Conservation (phyloP, 2,888 invertebrate genomes). For the Polymixis flavicincta region DNA sequence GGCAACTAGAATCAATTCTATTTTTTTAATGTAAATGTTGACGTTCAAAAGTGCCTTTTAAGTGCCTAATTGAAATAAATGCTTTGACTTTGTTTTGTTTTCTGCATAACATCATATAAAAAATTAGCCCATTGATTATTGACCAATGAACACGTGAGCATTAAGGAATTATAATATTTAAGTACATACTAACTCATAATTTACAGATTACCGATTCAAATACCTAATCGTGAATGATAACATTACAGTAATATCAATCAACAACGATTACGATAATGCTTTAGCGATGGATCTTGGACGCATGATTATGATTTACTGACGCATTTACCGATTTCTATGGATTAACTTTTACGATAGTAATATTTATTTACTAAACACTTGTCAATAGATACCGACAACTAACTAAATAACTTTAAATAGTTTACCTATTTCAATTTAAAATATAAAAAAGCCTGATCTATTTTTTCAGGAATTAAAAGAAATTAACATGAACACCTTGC, state of each 20-base stretch:
- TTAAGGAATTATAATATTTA: conserved; percentile 9
- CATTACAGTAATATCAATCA: conserved; percentile 25
- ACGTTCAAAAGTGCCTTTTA: too few species aligned
- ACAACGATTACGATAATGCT: conserved; percentile 30
- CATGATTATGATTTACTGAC: conserved; percentile 16
- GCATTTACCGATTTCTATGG: neutral
- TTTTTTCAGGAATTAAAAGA: neutral
- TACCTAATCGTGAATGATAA: conserved; percentile 28
- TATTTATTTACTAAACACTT: conserved; percentile 17
- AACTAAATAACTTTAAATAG: neutral
- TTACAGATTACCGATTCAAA: conserved; percentile 26
- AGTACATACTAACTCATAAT: neutral
- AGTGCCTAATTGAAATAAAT: too few species aligned
- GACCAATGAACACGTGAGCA: neutral
- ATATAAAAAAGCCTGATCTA: neutral
- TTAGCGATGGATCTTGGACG: conserved; percentile 1
- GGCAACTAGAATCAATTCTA: too few species aligned
- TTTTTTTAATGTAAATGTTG: too few species aligned
- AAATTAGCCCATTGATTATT: conserved; percentile 3
- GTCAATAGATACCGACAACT: too few species aligned
- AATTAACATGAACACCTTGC: neutral
- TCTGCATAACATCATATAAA: neutral
- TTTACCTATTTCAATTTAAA: too few species aligned
- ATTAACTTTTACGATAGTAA: neutral
- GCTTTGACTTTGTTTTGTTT: too few species aligned